These are phyloP conservation scores for Nyctalus aviator DNA, from an alignment of 2,797 vertebrate species.

Conservation along the genomic window DNA sequence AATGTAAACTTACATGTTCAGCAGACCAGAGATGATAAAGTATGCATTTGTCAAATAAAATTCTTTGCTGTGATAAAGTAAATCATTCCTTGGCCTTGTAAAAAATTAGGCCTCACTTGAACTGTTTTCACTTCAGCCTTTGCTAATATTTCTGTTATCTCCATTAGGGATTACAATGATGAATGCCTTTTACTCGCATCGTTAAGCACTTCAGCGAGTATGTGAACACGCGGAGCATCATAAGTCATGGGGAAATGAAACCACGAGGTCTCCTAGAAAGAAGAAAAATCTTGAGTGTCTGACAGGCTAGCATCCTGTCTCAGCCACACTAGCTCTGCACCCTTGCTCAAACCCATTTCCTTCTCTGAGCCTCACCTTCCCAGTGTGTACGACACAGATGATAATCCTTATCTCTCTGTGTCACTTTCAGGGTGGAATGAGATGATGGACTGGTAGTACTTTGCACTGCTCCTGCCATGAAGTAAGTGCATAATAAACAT, in stretches of 20 bases:
- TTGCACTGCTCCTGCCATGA: neutral
- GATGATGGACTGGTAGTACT: neutral
- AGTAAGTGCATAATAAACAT: neutral
- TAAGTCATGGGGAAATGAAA: slow-evolving; percentile 72
- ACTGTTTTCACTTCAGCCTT: slow-evolving; percentile 71
- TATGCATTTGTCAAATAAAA: slow-evolving; percentile 77
- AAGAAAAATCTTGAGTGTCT: slow-evolving; percentile 21
- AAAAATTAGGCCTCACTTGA: slow-evolving; percentile 76
- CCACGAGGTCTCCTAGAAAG: slow-evolving; percentile 38
- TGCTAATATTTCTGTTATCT: slow-evolving; percentile 81
- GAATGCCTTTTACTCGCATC: slow-evolving; percentile 70
- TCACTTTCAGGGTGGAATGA: slow-evolving; percentile 4
- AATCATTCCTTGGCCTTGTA: slow-evolving; percentile 73
- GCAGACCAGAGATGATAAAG: slow-evolving; percentile 77
- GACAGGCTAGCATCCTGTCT: neutral
- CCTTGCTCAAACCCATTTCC: neutral
- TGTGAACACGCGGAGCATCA: slow-evolving; percentile 66
- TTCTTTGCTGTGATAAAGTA: slow-evolving; percentile 81
- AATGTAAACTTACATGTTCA: slow-evolving; percentile 81
- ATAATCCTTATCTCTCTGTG: neutral
- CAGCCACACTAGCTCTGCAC: neutral
- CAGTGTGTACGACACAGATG: neutral
- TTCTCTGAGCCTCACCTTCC: slow-evolving; percentile 12
- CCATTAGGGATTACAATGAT: slow-evolving; percentile 72
- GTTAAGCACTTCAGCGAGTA: slow-evolving; percentile 75